These are phyloP conservation scores for Drosophila phalerata DNA, from an alignment of 2,888 invertebrate species.

Conservation along the genomic window DNA sequence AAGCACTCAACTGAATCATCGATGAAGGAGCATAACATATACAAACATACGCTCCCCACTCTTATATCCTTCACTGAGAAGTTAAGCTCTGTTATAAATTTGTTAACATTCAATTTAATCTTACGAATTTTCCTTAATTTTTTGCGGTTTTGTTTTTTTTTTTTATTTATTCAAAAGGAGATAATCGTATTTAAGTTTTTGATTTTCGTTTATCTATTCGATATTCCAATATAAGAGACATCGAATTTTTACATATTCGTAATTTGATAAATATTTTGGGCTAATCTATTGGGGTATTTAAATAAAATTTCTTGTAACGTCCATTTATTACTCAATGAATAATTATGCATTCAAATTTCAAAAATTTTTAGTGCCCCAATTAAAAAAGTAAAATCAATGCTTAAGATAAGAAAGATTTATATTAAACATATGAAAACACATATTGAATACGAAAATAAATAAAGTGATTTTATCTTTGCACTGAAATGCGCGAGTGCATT, in stretches of 20 bases:
- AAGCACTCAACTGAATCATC: conserved; percentile 14
- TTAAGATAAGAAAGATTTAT: background rate
- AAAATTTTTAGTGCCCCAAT: background rate
- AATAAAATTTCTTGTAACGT: background rate
- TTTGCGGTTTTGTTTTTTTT: background rate
- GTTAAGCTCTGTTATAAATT: background rate
- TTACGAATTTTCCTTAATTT: background rate
- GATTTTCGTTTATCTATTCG: background rate
- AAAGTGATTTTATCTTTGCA: background rate
- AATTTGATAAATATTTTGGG: background rate
- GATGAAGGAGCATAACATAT: conserved; percentile 10
- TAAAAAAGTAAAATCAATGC: background rate
- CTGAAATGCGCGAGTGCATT: background rate
- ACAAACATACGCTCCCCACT: conserved; percentile 3
- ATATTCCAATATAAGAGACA: background rate
- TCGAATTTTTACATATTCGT: background rate
- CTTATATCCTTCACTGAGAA: background rate
- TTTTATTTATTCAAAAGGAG: background rate
- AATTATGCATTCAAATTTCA: background rate
- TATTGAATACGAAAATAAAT: conserved; percentile 6
- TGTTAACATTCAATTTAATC: background rate
- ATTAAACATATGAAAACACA: background rate
- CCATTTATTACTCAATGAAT: background rate
- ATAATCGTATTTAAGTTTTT: background rate
- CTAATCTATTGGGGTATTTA: background rate